Base-by-base conservation (phyloP, 2,888 invertebrate species). In the Plemyria rubiginata region DNA sequence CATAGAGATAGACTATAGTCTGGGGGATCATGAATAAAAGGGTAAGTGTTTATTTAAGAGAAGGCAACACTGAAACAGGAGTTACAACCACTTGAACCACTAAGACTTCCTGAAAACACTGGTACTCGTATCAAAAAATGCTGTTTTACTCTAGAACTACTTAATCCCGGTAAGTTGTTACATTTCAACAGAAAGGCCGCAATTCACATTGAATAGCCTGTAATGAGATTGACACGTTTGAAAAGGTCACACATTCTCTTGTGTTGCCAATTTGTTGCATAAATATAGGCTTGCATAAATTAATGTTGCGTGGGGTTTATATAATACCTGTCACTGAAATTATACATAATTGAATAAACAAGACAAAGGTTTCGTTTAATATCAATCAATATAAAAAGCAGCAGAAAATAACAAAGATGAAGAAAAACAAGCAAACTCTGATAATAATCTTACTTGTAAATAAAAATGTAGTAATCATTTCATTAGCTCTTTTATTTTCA, bases 231-330 rank as follows among this genome's bases (percentile, higher is more conserved):
- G 66, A 60, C 64, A 53, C 29, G 43, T 41, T 56, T 50, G 13
- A 40, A 67, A 69, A 69, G 69, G 69, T 69, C 69, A 61, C 59
- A 46, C 65, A 53, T 60, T 56, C 69, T 53, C 66, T 67, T 67
- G 61, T 53, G 54, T 57, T 52, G 56, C 65, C 60, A 53, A 67
- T 65, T 52, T 65, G 55, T 61, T 62, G 43, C 58, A 54, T 56
- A 64, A 64, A 60, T 56, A 59, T 48, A 43, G 43, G 16, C 38
- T 29, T 59, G 53, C 53, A 48, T 40, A 52, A 40, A 40, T 52
- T 29, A 32, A 32, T 50, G 43, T 36, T 51, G 51, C 52, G 13
- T 13, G 12, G 50, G 32, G 8, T 50, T 7, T 38, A 36, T 6
- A 32, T 4, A n/a, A 9, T 52, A 36, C 22, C 9, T 38, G 50